These are phyloP conservation scores for Tetranychus piercei DNA, from an alignment of 2,888 invertebrate species.

Conservation along the genomic window DNA sequence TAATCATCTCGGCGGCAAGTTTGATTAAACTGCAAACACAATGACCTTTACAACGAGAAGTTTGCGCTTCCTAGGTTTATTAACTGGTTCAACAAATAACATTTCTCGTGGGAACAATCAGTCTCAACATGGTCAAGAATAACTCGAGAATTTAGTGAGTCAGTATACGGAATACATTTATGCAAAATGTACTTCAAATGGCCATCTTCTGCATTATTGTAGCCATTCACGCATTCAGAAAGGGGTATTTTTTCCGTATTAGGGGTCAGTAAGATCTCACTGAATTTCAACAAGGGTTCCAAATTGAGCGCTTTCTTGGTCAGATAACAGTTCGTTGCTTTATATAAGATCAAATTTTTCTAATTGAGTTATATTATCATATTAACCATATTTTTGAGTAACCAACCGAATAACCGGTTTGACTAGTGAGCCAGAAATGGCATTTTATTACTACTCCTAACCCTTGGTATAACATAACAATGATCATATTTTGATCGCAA, in stretches of 20 bases:
- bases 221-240: background rate
- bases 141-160: background rate
- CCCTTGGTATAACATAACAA: too few species aligned
- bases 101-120: background rate
- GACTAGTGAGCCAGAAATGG: too few species aligned
- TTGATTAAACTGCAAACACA: background rate
- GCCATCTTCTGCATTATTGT: background rate
- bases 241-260: background rate
- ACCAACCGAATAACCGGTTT: too few species aligned
- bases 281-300: background rate
- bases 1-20: background rate
- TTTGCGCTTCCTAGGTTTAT: background rate
- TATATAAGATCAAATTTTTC: too few species aligned
- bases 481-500: too few species aligned
- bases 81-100: background rate
- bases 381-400: too few species aligned
- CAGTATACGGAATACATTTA: background rate
- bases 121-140: background rate
- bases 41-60: background rate
- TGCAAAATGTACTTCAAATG: background rate
- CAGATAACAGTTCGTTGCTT: too few species aligned
- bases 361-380: too few species aligned
- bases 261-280: background rate
- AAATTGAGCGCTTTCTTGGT: too few species aligned
- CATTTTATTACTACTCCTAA: too few species aligned